Evolutionary conservation across 2,888 invertebrate genomes (phyloP).

Genomic region (Galerucella calmariensis): DNA sequence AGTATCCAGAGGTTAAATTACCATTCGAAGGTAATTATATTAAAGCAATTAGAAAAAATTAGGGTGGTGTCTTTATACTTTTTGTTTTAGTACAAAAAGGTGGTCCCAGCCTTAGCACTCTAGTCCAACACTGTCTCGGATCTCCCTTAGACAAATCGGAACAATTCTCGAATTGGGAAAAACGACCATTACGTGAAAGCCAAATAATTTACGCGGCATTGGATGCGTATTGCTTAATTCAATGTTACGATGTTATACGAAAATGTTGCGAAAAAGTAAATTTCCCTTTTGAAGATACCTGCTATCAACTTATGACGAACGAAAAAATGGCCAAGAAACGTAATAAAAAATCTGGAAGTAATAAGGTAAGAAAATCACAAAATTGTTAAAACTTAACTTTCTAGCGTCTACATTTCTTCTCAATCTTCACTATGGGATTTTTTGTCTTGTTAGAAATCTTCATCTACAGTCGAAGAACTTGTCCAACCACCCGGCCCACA

Average conservation of each 20-base stretch:
- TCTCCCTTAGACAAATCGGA: constrained; percentile 85
- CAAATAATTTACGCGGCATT: constrained; percentile 88
- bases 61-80: constrained; percentile 3
- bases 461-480: constrained; percentile 39
- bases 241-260: constrained; percentile 76
- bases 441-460: constrained; percentile 33
- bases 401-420: too few relatives aligned
- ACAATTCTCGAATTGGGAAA: constrained; percentile 92
- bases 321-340: constrained; percentile 64
- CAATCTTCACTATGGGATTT: not conserved
- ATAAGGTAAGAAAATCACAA: constrained; percentile 54
- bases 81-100: constrained; percentile 60
- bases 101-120: constrained; percentile 77
- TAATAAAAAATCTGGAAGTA: constrained; percentile 55
- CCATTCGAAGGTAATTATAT: constrained; percentile 66
- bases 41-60: not conserved
- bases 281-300: constrained; percentile 74
- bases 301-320: constrained; percentile 70
- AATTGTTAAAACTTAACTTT: too few relatives aligned
- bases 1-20: constrained; percentile 66
- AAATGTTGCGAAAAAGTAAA: constrained; percentile 65
- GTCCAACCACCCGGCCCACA: constrained; percentile 57
- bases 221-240: constrained; percentile 86
- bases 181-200: constrained; percentile 79
- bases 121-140: constrained; percentile 82